These are phyloP conservation scores for Syrmaticus mikado DNA, from an alignment of 2,113 vertebrate genomes.

Conservation along the genomic window DNA sequence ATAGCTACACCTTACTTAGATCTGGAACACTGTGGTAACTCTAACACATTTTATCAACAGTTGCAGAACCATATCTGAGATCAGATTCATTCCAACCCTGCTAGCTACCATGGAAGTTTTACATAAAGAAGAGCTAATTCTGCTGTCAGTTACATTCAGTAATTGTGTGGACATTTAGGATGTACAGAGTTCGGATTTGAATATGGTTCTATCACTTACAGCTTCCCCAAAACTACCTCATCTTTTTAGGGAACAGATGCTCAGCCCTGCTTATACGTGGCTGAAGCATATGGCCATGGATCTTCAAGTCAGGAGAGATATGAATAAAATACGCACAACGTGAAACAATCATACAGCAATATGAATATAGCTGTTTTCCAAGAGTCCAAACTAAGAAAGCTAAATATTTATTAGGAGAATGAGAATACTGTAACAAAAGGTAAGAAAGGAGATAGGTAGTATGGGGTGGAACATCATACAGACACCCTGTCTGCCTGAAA, in stretches of 20 bases:
- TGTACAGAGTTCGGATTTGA: constrained; percentile 11
- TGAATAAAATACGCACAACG: constrained; percentile 51
- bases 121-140: background rate
- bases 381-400: background rate
- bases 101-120: background rate
- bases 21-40: background rate
- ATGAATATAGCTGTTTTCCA: background rate
- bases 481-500: background rate
- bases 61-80: background rate
- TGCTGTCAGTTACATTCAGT: background rate
- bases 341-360: constrained; percentile 35
- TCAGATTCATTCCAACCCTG: background rate
- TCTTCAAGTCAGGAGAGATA: constrained; percentile 45
- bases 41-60: background rate
- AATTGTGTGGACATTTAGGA: background rate
- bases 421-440: background rate
- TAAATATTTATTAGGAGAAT: background rate
- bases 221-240: constrained; percentile 21
- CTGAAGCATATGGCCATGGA: constrained; percentile 55
- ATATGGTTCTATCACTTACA: constrained; percentile 45
- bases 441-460: background rate
- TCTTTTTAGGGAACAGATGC: constrained; percentile 50
- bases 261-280: constrained; percentile 27
- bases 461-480: background rate
- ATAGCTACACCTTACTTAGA: background rate